Conservation (phyloP, 2,888 invertebrate species). For the Limnephilus marmoratus region DNA sequence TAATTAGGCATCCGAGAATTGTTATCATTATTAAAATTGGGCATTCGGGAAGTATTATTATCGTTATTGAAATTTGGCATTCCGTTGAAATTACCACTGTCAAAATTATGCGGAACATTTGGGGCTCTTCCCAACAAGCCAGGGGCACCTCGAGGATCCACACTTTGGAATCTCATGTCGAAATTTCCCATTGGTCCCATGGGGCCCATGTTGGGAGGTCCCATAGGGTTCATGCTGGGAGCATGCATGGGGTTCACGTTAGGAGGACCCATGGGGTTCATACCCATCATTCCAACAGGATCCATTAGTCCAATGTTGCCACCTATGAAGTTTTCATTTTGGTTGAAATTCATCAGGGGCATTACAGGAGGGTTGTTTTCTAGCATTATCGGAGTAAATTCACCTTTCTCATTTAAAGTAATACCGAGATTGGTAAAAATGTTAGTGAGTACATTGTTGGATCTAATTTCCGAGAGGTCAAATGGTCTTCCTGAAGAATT, state of each 20-base stretch:
- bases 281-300: constrained; percentile 67
- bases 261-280: constrained; percentile 70
- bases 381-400: constrained; percentile 75
- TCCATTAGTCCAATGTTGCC: constrained; percentile 67
- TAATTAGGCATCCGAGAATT: constrained; percentile 68
- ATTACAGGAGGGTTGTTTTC: constrained; percentile 73
- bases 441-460: constrained; percentile 76
- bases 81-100: constrained; percentile 71
- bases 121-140: constrained; percentile 79
- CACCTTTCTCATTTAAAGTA: constrained; percentile 78
- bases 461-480: constrained; percentile 76
- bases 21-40: constrained; percentile 70
- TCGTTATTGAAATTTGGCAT: constrained; percentile 64
- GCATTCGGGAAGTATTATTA: constrained; percentile 51
- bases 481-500: constrained; percentile 76
- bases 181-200: constrained; percentile 69
- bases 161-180: constrained; percentile 74
- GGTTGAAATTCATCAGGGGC: constrained; percentile 72
- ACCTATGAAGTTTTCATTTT: constrained; percentile 68
- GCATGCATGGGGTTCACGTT: constrained; percentile 70
- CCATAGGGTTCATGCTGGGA: constrained; percentile 72
- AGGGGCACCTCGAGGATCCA: constrained; percentile 76
- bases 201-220: constrained; percentile 71
- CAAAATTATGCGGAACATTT: constrained; percentile 76
- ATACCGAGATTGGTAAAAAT: constrained; percentile 81